Percentiles rank a stretch among this genome's conserved stretches.
Evolutionary conservation across 2,797 vertebrate genomes (phyloP).

Genomic region (Poeciliopsis turneri): DNA sequence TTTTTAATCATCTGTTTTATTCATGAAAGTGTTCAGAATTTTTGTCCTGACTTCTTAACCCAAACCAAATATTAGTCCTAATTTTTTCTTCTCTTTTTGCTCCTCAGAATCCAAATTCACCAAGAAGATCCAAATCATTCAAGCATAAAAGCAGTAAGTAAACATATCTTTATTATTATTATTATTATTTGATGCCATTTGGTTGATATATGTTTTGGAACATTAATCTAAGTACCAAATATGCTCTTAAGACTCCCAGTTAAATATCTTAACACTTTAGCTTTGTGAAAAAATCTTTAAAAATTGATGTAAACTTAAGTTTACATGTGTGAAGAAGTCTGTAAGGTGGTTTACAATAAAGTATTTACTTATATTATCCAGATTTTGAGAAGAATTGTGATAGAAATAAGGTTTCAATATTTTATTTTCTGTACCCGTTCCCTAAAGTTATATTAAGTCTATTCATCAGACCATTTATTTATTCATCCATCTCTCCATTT

Average conservation of each 20-base stretch:
- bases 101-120: slow-evolving; percentile 94
- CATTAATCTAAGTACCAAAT: too few species aligned
- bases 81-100: slow-evolving; percentile 2
- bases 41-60: background rate
- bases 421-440: background rate
- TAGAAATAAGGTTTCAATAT: background rate
- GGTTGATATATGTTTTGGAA: too few species aligned
- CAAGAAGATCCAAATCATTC: slow-evolving; percentile 96
- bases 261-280: too few species aligned
- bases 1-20: background rate
- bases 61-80: background rate
- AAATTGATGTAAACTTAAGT: too few species aligned
- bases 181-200: background rate
- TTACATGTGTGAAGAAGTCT: too few species aligned
- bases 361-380: background rate
- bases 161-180: background rate
- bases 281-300: too few species aligned
- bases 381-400: background rate
- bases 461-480: background rate
- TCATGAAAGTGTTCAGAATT: background rate
- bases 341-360: background rate
- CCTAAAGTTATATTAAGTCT: background rate
- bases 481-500: background rate
- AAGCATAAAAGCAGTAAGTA: slow-evolving; percentile 98
- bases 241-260: too few species aligned